Percentiles rank a stretch among this genome's conserved stretches.
Conservation (phyloP, 2,113 vertebrate genomes). For the Arizona elegans region DNA sequence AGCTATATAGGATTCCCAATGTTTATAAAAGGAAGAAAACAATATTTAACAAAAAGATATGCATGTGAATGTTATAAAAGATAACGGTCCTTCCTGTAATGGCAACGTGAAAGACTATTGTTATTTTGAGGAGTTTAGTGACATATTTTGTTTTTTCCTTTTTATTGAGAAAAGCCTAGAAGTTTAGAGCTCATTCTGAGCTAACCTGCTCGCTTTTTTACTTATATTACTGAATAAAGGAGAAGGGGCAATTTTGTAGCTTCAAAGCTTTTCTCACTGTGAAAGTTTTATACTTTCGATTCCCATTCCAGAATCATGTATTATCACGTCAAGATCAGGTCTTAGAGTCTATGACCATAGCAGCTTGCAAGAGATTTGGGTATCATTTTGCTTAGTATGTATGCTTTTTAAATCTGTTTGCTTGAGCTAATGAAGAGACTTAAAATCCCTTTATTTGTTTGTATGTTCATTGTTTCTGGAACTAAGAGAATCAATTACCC, state of each 20-base stretch:
- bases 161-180: background rate
- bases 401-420: background rate
- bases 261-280: background rate
- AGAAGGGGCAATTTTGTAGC: background rate
- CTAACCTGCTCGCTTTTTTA: background rate
- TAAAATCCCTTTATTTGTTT: background rate
- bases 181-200: background rate
- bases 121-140: background rate
- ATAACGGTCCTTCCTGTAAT: background rate
- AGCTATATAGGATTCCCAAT: background rate
- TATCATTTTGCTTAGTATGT: background rate
- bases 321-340: background rate
- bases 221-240: background rate
- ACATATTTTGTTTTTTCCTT: background rate
- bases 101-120: background rate
- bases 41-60: background rate
- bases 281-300: background rate
- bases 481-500: background rate
- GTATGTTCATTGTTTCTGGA: background rate
- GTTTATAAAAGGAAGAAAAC: background rate
- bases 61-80: no score
- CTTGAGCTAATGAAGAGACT: background rate
- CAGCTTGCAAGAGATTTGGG: background rate
- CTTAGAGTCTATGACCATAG: background rate
- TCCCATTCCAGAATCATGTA: background rate